Evolutionary conservation across 2,888 invertebrate species (phyloP), one percentile per base, ranked within the genome.

Genomic region (Drosophila niveifrons): DNA sequence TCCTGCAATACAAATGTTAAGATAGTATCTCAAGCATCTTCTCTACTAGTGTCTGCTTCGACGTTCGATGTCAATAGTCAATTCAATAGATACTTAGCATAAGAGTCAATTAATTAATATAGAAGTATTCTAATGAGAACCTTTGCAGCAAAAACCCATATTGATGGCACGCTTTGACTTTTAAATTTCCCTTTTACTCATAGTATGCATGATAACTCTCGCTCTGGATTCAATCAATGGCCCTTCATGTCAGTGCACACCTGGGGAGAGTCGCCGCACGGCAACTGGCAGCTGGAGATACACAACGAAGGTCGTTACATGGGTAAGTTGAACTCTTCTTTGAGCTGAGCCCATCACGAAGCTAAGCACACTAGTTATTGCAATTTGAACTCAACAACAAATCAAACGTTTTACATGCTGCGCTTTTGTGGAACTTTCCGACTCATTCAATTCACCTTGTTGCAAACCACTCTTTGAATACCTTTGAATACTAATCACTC

Each of bases 181-280:
- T 28, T 3, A 2, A 9, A 23, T 39, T 28, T 0, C 13, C 10
- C 2, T 4, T 7, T 11, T n/a, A 6, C 11, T 0, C 43, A 18
- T 61, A 92, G 92, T 64, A 48, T 87, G 10, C 96, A 98, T 89
- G 99, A 99, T 92, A 95, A 95, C 53, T 98, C 98, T 10, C 95
- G 97, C 57, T 94, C 97, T 56, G 99, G 99, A 46, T 99, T 99
- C 93, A 96, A 95, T 91, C 96, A 97, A 85, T 99, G 99, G 99
- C 99, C 99, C 61, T 99, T 99, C 93, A 99, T 99, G 99, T 98
- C 98, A 50, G 98, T 97, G 69, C 99, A 99, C 93, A 97, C 96
- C 91, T 99, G 99, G 99, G 99, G 99, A 17, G 99, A 99, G 92
- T 95, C 95, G 31, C 98, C 99, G 0, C 95, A 96, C 76, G 99